Conservation (phyloP, 2,888 invertebrate species). For the Bruchidius siliquastri region DNA sequence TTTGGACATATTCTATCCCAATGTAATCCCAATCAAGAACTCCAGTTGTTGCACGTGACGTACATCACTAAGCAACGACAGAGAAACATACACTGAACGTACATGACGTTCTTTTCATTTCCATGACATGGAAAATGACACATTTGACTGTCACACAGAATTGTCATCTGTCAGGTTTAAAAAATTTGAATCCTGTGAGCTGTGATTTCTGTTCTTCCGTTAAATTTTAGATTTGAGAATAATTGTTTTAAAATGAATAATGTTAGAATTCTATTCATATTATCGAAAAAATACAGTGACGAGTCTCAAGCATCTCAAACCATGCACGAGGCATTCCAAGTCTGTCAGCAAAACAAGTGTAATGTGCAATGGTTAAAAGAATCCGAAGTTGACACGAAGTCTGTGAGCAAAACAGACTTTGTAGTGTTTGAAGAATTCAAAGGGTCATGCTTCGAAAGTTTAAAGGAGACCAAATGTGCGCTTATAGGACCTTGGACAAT, state of each 20-base stretch:
- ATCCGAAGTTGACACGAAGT: conserved; percentile 52
- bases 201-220: not conserved
- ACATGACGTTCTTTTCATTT: too few species aligned
- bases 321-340: conserved; percentile 59
- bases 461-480: conserved; percentile 63
- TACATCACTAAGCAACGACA: too few species aligned
- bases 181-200: not conserved
- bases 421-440: conserved; percentile 75
- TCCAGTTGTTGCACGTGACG: too few species aligned
- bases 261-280: conserved; percentile 48
- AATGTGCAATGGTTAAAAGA: conserved; percentile 63
- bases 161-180: not conserved
- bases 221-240: not conserved
- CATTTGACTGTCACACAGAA: too few species aligned
- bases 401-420: conserved; percentile 64
- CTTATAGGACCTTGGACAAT: conserved; percentile 82
- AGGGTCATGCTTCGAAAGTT: conserved; percentile 64
- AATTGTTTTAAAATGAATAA: conserved; percentile 23
- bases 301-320: conserved; percentile 56
- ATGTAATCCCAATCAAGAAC: too few species aligned
- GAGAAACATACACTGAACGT: too few species aligned
- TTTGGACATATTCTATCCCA: too few species aligned
- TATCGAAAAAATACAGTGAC: conserved; percentile 48
- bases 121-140: too few species aligned
- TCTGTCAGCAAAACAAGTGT: conserved; percentile 53